A percentile compares a stretch with the other conserved stretches of the same genome.
Conservation (phyloP, 2,888 invertebrate species). For the Pandemis cinnamomeana region DNA sequence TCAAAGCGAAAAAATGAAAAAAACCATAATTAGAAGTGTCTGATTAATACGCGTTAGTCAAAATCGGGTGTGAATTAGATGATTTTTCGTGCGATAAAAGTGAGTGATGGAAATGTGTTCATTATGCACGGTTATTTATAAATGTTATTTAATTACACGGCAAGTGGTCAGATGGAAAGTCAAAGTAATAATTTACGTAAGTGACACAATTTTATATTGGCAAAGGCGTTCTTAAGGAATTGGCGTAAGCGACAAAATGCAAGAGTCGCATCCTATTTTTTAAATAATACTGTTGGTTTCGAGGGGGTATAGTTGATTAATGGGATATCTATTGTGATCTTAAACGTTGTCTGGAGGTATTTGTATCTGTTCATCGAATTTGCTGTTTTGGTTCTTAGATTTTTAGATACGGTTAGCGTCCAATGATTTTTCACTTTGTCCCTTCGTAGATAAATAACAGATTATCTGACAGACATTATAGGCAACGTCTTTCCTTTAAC, state of each 20-base stretch:
- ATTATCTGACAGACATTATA: too few species aligned
- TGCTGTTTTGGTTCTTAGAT: background rate
- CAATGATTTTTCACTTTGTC: background rate
- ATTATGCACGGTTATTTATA: conserved; percentile 80
- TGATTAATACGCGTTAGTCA: conserved; percentile 75
- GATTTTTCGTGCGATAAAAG: conserved; percentile 82
- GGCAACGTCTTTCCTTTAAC: too few species aligned
- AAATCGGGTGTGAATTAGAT: conserved; percentile 79
- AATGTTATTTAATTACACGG: conserved; percentile 78
- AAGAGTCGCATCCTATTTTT: background rate
- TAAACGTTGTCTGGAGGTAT: conserved; percentile 14
- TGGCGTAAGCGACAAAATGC: background rate
- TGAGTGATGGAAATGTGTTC: conserved; percentile 79
- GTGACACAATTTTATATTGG: background rate
- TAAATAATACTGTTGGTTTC: background rate
- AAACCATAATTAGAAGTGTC: conserved; percentile 69
- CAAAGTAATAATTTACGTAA: background rate
- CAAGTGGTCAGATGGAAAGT: conserved; percentile 26
- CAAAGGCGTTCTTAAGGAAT: background rate
- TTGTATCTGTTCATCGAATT: background rate
- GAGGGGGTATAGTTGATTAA: conserved; percentile 7
- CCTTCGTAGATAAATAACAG: too few species aligned
- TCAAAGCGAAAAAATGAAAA: conserved; percentile 57
- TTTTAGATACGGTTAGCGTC: background rate
- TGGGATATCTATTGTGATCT: conserved; percentile 14